These are phyloP conservation scores for Ambastaia sidthimunki DNA, from an alignment of 2,797 vertebrate genomes.

Conservation along the genomic window DNA sequence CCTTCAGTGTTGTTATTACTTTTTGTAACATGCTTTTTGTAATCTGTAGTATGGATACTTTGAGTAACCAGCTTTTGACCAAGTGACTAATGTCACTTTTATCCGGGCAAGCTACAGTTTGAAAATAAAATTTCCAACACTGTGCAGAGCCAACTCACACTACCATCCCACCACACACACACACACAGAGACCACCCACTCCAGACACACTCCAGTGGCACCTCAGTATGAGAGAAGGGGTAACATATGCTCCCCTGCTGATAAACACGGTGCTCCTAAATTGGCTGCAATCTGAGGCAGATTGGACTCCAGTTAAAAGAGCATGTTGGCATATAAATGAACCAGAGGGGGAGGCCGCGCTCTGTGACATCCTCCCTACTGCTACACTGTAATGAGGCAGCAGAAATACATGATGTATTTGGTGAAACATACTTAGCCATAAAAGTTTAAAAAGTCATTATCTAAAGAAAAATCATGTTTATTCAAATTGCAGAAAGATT, in stretches of 20 bases:
- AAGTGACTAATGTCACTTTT: too few species aligned
- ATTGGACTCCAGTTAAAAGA: conserved; percentile 59
- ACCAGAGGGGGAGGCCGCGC: conserved; percentile 35
- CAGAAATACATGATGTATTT: too few species aligned
- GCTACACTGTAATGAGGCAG: conserved; percentile 33
- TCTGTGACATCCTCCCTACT: conserved; percentile 38
- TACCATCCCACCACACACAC: conserved; percentile 3
- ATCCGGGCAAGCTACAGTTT: too few species aligned
- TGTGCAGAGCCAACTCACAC: conserved; percentile 20
- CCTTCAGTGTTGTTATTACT: too few species aligned
- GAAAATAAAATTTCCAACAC: too few species aligned
- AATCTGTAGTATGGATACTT: too few species aligned
- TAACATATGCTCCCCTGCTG: conserved; percentile 57
- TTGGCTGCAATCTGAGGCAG: conserved; percentile 51
- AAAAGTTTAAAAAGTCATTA: conserved; percentile 33
- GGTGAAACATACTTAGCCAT: conserved; percentile 30
- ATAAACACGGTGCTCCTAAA: conserved; percentile 51
- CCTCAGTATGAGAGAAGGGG: conserved; percentile 23
- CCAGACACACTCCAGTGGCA: conserved; percentile 33
- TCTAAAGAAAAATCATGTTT: too few species aligned
- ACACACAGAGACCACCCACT: conserved; percentile 6
- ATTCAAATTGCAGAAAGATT: too few species aligned
- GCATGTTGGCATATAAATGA: conserved; percentile 58
- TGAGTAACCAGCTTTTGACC: too few species aligned
- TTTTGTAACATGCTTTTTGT: too few species aligned